Evolutionary conservation across 37 sponge, comb jelly and placozoan species (phyloP).

Genomic region (Aplysina aerophoba): DNA sequence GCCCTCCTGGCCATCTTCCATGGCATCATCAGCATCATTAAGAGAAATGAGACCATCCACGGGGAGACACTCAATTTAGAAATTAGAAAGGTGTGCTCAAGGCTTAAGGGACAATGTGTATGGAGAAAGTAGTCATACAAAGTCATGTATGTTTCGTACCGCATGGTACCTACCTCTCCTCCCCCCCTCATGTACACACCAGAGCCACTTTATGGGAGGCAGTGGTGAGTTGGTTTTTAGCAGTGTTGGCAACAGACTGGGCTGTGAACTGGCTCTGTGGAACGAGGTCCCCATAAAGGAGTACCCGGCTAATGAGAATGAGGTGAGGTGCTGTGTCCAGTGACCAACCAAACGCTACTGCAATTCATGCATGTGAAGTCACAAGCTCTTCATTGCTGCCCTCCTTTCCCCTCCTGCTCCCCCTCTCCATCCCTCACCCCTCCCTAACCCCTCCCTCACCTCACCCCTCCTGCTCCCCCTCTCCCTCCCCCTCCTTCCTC

Average conservation of each 20-base stretch:
- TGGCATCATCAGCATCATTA: slow-evolving; percentile 42
- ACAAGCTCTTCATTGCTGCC: neutral
- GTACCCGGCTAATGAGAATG: neutral
- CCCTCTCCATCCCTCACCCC: too few species aligned
- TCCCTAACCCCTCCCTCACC: too few species aligned
- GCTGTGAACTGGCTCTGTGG: neutral
- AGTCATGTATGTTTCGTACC: too few species aligned
- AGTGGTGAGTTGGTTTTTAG: neutral
- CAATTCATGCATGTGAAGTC: neutral
- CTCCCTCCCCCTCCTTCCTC: neutral
- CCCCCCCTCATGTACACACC: neutral
- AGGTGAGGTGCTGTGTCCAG: neutral
- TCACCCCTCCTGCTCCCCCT: too few species aligned
- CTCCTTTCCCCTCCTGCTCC: slow-evolving; percentile 35
- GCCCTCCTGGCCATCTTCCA: slow-evolving; percentile 43
- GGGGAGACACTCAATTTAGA: slow-evolving; percentile 19
- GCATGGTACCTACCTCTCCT: too few species aligned
- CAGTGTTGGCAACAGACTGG: neutral
- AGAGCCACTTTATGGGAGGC: slow-evolving; percentile 20
- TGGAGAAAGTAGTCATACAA: too few species aligned
- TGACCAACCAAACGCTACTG: neutral
- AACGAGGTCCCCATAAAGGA: neutral
- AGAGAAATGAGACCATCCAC: slow-evolving; percentile 42
- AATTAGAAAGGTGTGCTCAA: slow-evolving; percentile 29
- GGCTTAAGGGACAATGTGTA: too few species aligned